Conservation (phyloP, 2,797 vertebrate genomes). For the Cryptoprocta ferox region DNA sequence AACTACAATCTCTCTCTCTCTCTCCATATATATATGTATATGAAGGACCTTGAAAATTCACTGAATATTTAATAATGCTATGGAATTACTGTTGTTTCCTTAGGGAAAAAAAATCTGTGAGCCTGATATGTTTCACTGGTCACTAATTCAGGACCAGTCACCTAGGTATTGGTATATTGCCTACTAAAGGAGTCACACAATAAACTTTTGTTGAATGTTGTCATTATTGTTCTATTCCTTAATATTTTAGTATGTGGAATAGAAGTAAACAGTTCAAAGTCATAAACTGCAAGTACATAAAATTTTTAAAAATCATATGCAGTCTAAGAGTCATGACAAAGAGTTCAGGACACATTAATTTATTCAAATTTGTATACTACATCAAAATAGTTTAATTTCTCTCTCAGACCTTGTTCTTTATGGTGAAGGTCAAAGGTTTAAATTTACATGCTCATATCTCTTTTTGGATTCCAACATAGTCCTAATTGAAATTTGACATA, state of each 20-base stretch:
- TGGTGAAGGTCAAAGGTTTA: conserved; percentile 89
- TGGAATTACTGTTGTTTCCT: neutral
- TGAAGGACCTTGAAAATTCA: neutral
- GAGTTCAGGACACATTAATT: conserved; percentile 55
- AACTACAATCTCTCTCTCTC: neutral
- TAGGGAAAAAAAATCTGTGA: neutral
- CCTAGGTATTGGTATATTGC: neutral
- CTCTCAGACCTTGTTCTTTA: conserved; percentile 75
- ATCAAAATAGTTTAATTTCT: conserved; percentile 77
- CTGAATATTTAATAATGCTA: neutral
- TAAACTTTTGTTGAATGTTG: neutral
- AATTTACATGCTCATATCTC: conserved; percentile 85
- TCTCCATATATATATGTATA: too few species aligned
- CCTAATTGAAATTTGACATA: conserved; percentile 90
- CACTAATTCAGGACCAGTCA: neutral
- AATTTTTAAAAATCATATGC: neutral
- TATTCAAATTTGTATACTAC: conserved; percentile 67
- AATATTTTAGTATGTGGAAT: conserved; percentile 25
- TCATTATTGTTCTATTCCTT: neutral
- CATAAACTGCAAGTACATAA: neutral
- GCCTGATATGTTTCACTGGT: neutral
- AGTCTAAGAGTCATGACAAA: conserved; percentile 27
- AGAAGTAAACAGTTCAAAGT: neutral
- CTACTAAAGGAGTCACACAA: neutral
- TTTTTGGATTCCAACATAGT: conserved; percentile 83